phyloP scores from a whole-genome alignment of 1,140 invertebrate genomes.

The Bilobella aurantiaca region DNA sequence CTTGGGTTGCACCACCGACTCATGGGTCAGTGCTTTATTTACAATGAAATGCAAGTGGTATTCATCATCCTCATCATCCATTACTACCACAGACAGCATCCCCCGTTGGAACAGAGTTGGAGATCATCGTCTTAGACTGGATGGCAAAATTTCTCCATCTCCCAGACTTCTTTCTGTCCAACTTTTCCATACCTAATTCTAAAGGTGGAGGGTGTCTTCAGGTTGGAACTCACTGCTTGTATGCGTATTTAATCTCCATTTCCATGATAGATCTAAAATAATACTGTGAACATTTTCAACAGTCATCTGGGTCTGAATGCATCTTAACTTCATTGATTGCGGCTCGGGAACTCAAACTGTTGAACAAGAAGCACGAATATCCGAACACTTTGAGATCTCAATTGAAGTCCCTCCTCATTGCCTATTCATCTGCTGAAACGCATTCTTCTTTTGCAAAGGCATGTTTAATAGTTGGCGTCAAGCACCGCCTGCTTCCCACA shows the following conservation, averaged over 20 bases:
- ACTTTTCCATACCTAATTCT: slow-evolving; percentile 51
- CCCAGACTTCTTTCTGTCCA: slow-evolving; percentile 66
- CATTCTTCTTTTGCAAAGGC: slow-evolving; percentile 87
- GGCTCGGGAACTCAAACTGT: too few relatives aligned
- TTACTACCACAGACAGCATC: neutral
- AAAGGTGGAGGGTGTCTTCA: slow-evolving; percentile 83
- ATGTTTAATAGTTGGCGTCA: slow-evolving; percentile 6
- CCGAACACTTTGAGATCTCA: slow-evolving; percentile 45
- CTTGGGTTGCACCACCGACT: neutral
- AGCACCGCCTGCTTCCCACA: slow-evolving; percentile 5
- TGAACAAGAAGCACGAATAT: too few relatives aligned
- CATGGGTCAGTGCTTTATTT: slow-evolving; percentile 17
- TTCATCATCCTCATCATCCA: too few relatives aligned
- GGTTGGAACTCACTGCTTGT: too few relatives aligned
- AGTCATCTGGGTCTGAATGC: too few relatives aligned
- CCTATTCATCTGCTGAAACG: slow-evolving; percentile 52
- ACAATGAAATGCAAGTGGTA: too few relatives aligned
- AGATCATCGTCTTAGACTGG: slow-evolving; percentile 92
- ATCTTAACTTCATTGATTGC: too few relatives aligned
- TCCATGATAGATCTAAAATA: too few relatives aligned
- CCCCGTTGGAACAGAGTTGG: slow-evolving; percentile 88
- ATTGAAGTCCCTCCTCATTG: slow-evolving; percentile 45
- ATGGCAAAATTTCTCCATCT: slow-evolving; percentile 74
- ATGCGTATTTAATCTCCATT: too few relatives aligned
- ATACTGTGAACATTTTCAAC: too few relatives aligned